Conservation (phyloP, 2,888 invertebrate genomes). For the Meandrusa payeni region DNA sequence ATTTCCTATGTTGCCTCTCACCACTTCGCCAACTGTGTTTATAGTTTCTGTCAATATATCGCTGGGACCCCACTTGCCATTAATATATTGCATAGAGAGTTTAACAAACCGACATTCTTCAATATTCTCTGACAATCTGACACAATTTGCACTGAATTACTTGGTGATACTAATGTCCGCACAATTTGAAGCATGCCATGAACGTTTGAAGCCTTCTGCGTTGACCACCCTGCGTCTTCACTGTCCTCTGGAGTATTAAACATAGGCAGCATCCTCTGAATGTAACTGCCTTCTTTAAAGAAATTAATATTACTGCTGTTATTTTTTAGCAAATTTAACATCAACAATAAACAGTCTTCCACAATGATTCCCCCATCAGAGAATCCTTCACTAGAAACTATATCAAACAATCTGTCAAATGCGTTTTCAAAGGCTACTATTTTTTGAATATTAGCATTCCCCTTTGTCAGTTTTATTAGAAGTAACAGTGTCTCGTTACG, state of each 20-base stretch:
- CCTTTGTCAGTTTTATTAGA: constrained; percentile 93
- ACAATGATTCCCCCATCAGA: constrained; percentile 98
- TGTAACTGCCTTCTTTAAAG: constrained; percentile 98
- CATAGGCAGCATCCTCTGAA: constrained; percentile 94
- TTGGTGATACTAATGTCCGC: constrained; percentile 95
- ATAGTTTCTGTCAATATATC: constrained; percentile 98
- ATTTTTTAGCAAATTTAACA: constrained; percentile 95
- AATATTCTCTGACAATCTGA: constrained; percentile 93
- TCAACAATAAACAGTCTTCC: constrained; percentile 96
- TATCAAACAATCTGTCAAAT: constrained; percentile 96
- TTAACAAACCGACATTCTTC: constrained; percentile 86
- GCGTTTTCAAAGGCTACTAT: constrained; percentile 99
- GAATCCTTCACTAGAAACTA: constrained; percentile 94
- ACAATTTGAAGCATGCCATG: constrained; percentile 95
- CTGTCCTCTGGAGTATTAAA: constrained; percentile 87
- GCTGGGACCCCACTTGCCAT: constrained; percentile 98
- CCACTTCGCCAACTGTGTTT: constrained; percentile 96
- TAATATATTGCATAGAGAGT: constrained; percentile 89
- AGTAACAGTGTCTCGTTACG: constrained; percentile 96
- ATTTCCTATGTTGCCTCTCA: constrained; percentile 93
- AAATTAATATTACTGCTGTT: constrained; percentile 99
- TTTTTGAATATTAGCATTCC: constrained; percentile 98
- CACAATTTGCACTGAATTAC: constrained; percentile 92
- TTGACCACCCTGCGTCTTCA: constrained; percentile 91
- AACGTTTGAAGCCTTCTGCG: constrained; percentile 96